Evolutionary conservation across 2,797 vertebrate genomes (phyloP).

Genomic region (Threskiornis aethiopicus): DNA sequence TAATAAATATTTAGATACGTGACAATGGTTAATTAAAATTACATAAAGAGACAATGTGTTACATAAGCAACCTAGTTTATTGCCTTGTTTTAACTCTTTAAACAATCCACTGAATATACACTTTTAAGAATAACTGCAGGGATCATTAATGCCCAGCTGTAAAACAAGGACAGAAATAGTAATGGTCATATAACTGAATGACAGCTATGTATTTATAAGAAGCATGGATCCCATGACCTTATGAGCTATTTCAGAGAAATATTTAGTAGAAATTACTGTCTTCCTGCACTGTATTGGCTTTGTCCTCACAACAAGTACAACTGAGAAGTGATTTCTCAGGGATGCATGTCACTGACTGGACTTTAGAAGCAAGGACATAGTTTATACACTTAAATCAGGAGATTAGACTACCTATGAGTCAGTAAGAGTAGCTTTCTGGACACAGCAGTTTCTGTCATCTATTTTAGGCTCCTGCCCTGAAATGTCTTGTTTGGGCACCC

Average conservation of each 20-base stretch:
- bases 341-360: accelerated
- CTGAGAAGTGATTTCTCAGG: not conserved
- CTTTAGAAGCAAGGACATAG: not conserved
- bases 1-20: constrained; percentile 1
- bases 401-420: not conserved
- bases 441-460: not conserved
- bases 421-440: not conserved
- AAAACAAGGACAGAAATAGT: not conserved
- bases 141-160: not conserved
- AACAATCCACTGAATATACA: not conserved
- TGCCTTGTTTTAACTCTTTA: not conserved
- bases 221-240: not conserved
- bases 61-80: not conserved
- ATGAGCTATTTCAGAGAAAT: not conserved
- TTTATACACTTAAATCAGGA: not conserved
- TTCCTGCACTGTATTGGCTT: not conserved
- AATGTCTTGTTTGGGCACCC: not conserved
- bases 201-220: not conserved
- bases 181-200: not conserved
- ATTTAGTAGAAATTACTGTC: not conserved
- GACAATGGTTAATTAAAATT: constrained; percentile 33
- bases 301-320: not conserved
- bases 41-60: not conserved
- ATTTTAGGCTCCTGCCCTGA: not conserved
- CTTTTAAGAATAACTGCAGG: not conserved